phyloP scores from a whole-genome alignment of 2,888 invertebrate species.

The Cephus pygmeus region DNA sequence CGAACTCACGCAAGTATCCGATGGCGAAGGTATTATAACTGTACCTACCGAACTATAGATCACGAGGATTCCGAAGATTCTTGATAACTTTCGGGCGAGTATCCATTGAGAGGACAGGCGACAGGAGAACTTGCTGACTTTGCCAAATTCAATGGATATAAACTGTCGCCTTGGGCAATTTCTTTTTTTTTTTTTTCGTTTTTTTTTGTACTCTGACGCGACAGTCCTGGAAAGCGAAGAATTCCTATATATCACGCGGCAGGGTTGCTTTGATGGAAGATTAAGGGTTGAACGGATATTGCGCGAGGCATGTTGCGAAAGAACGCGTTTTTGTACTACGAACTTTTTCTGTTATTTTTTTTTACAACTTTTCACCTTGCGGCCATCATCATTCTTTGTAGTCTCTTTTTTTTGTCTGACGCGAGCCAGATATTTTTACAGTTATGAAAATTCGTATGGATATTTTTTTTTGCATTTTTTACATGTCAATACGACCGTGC shows the following conservation, averaged over 20 bases:
- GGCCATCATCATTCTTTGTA: not conserved
- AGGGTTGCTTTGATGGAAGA: not conserved
- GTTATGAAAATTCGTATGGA: too few species aligned
- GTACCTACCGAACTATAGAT: not conserved
- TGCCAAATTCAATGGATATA: not conserved
- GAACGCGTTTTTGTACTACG: not conserved
- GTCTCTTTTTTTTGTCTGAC: not conserved
- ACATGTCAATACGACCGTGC: not conserved
- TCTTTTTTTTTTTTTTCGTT: not conserved
- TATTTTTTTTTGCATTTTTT: not conserved
- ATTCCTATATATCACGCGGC: not conserved
- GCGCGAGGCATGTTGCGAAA: not conserved
- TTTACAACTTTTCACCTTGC: not conserved
- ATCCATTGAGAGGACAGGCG: not conserved
- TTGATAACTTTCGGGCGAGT: not conserved
- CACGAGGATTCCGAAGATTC: not conserved
- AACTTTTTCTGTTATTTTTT: not conserved
- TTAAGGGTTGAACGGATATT: not conserved
- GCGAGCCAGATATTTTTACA: too few species aligned
- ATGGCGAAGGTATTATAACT: not conserved
- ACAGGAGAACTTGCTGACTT: not conserved
- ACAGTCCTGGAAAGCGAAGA: not conserved
- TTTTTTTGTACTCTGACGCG: not conserved
- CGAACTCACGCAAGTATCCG: not conserved
- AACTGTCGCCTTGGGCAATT: not conserved